These are phyloP conservation scores for Cydia amplana DNA, from an alignment of 1,140 invertebrate species.

Conservation along the genomic window DNA sequence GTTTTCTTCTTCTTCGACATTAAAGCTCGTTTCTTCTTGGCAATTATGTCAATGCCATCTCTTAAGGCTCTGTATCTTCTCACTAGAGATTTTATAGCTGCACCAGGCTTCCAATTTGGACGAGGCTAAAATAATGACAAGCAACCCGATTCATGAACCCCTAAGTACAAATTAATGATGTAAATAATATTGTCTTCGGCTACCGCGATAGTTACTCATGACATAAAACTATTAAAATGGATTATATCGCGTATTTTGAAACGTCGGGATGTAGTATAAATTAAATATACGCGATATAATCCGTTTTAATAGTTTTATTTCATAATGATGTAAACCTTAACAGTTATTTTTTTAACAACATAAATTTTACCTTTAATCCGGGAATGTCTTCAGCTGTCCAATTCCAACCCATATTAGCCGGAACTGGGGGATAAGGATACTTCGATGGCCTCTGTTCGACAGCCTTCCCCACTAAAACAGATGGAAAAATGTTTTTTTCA, in stretches of 20 bases:
- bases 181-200: too few species aligned
- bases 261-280: too few species aligned
- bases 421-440: constrained; percentile 65
- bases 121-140: constrained; percentile 52
- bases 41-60: constrained; percentile 63
- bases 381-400: constrained; percentile 70
- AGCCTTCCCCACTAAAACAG: constrained; percentile 40
- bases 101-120: constrained; percentile 68
- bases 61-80: constrained; percentile 61
- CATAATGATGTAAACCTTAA: background rate
- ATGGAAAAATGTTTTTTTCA: background rate
- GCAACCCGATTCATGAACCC: constrained; percentile 6
- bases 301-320: too few species aligned
- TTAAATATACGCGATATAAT: too few species aligned
- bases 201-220: too few species aligned
- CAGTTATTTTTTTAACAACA: constrained; percentile 13
- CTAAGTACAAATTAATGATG: background rate
- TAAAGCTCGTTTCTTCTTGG: constrained; percentile 71
- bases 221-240: too few species aligned
- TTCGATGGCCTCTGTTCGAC: constrained; percentile 48
- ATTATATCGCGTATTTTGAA: too few species aligned
- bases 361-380: constrained; percentile 63
- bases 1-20: constrained; percentile 68
- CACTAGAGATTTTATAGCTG: constrained; percentile 63
- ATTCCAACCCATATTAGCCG: constrained; percentile 71